Evolutionary conservation across 2,888 invertebrate species (phyloP), one percentile per base, ranked within the genome.

Genomic region (Lucinisca nassula): DNA sequence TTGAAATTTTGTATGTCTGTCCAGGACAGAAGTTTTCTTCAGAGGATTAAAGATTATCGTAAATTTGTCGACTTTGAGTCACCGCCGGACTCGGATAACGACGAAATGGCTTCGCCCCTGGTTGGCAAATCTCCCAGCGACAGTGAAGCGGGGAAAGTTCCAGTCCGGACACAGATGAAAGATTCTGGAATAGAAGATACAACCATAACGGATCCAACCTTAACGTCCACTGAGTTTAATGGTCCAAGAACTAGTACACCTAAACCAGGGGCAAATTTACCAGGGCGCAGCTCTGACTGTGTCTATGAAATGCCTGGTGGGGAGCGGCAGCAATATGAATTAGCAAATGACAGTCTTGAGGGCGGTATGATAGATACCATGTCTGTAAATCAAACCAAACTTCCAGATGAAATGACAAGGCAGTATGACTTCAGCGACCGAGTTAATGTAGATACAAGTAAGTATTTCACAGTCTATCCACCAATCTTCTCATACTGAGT

Each of bases 41-140:
- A n/a, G n/a, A n/a, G n/a, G n/a, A n/a, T n/a, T n/a, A n/a, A n/a
- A n/a, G n/a, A n/a, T n/a, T n/a, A n/a, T 27, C n/a, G n/a, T n/a
- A n/a, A n/a, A 21, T 84, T 67, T 51, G 76, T 72, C 17, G 76
- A 79, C 72, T 40, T 27, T 6, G 76, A 51, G 4, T 61, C 70
- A 21, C 51, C 80, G 24, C 51, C 80, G 0, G 81, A 74, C 27
- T 81, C 80, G n/a, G 80, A 74, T 27, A 32, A 45, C 27, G 61
- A 32, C 21, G 61, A 35, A 27, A 67, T 67, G 67, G 38, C 37
- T 10, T 81, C 81, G 14, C 32, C 74, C 37, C n/a, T 12, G 55
- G 30, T n/a, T 27, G 49, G 24, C n/a, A n/a, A n/a, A n/a, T n/a
- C n/a, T n/a, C n/a, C n/a, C n/a, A 77, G 32, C 6, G 55, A 40